Percentiles rank a stretch among this genome's conserved stretches.
Conservation (phyloP, 2,888 invertebrate species). For the Cataglyphis albicans region DNA sequence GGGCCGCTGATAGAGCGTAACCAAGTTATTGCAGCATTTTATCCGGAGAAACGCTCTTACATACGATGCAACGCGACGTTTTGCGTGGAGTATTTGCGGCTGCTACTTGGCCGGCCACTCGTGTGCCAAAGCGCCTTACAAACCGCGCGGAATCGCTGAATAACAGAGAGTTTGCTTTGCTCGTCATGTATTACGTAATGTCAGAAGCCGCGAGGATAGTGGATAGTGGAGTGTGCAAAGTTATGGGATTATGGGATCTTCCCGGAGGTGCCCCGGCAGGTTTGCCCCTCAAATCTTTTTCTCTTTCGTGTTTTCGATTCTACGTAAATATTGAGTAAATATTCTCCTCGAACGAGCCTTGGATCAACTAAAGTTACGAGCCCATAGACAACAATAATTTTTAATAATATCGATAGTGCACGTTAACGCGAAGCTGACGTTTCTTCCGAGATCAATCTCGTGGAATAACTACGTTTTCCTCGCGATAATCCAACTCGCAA, state of each 20-base stretch:
- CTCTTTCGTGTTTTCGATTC: not conserved
- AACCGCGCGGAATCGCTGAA: slow-evolving; percentile 42
- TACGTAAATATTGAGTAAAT: slow-evolving; percentile 1
- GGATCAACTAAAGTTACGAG: not conserved
- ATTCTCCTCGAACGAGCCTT: slow-evolving; percentile 4
- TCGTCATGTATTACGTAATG: slow-evolving; percentile 44
- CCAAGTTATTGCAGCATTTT: slow-evolving; percentile 42
- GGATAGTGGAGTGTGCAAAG: slow-evolving; percentile 3
- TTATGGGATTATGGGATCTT: slow-evolving; percentile 12
- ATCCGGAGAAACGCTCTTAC: slow-evolving; percentile 44
- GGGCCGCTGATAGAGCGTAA: slow-evolving; percentile 55
- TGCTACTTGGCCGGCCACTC: not conserved
- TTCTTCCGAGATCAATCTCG: not conserved
- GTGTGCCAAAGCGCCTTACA: slow-evolving; percentile 12
- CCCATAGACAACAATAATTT: not conserved
- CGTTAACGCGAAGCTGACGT: not conserved
- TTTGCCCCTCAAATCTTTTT: slow-evolving; percentile 24
- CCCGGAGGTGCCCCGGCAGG: not conserved
- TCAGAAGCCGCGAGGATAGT: slow-evolving; percentile 25
- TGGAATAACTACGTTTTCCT: not conserved
- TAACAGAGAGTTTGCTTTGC: slow-evolving; percentile 45
- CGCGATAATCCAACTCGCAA: slow-evolving; percentile 15
- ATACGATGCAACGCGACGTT: slow-evolving; percentile 38
- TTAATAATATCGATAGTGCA: not conserved
- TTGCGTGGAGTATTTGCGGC: slow-evolving; percentile 32